Evolutionary conservation across 2,113 vertebrate genomes (phyloP), one percentile per base, ranked within the genome.

Genomic region (Cynopterus brachyotis): DNA sequence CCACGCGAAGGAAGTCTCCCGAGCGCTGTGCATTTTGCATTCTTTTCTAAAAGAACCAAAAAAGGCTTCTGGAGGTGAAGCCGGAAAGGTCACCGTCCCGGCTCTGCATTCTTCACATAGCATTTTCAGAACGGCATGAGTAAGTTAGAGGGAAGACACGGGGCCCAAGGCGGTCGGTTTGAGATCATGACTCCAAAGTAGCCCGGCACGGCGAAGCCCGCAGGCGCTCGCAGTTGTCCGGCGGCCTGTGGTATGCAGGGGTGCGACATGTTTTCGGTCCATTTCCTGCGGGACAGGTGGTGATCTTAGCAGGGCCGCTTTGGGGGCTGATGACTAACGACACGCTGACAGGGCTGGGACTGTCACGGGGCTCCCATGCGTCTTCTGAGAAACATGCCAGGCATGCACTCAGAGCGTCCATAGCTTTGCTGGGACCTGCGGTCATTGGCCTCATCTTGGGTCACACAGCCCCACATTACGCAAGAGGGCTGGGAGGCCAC

Each of bases 251-350:
- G 80, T 37, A 45, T 82, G 60, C 6, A 94, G 76, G 64, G 62
- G 73, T 69, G 85, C 88, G 90, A 72, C 64, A n/a, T 53, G 62
- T 72, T 70, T 81, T 85, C 10, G 1, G 35, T 67, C 57, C n/a
- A 15, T 50, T 95, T 91, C 94, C 87, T 84, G 50, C 40, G 24
- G 90, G 80, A 89, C 96, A 88, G 78, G 81, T 95, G 90, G 67
- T 59, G 45, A 0, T 73, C 66, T 82, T 22, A 81, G 53, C 80
- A 82, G 92, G 82, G 76, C 42, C 78, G 12, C 67, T 85, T 28
- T 83, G 55, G 55, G 59, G 96, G 62, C 40, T 66, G n/a, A 76
- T 91, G 88, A 96, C 76, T 67, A 37, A 93, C 50, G 87, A 50
- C 26, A 64, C 30, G 4, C 69, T 35, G 26, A 32, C 40, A 8